Base-by-base conservation (phyloP, 2,888 invertebrate genomes). In the Lasioglossum calceatum region DNA sequence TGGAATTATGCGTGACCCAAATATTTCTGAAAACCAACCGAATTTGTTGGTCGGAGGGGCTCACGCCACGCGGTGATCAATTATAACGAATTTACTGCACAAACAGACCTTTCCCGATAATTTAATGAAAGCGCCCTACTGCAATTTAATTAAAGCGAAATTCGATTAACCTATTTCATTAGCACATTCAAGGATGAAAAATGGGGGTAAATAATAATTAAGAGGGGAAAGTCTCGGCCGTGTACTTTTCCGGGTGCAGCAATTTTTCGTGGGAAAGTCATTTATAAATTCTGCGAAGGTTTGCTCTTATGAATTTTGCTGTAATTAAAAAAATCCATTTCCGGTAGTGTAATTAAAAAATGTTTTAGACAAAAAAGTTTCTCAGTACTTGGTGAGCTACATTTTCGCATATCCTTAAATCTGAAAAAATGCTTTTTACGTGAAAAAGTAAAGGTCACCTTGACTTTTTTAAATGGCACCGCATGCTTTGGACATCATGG, bases 141-240 rank as follows among this genome's bases (percentile, higher is more conserved):
- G 67, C 75, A 50, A 79, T 85, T 85, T 75, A 82, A 82, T 79
- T 78, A 82, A 82, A 14, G 47, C n/a, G 42, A 77, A 74, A 77
- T 42, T 50, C 73, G 27, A 76, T 77, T 19, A 44, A 78, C 42
- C 27, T 67, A 74, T 76, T 84, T 71, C 74, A 50, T 78, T 78
- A 50, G 58, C 54, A 67, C 64, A 54, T 67, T 32, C n/a, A 12
- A 47, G 47, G 54, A 14, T 36, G 74, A 27, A 36, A 54, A 76
- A 44, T 12, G 3, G 67, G 67, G 8, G 39, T 14, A 32, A 42
- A 12, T 36, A 10, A 64, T 32, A 61, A 32, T 27, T 4, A 32
- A 72, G 27, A 19, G 80, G 32, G 23, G 47, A 39, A 14, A 23
- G 19, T 32, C 32, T 42, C 14, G 23, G 16, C 32, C 23, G 42